Evolutionary conservation across 2,888 invertebrate species (phyloP).

Genomic region (Sesamia inferens): DNA sequence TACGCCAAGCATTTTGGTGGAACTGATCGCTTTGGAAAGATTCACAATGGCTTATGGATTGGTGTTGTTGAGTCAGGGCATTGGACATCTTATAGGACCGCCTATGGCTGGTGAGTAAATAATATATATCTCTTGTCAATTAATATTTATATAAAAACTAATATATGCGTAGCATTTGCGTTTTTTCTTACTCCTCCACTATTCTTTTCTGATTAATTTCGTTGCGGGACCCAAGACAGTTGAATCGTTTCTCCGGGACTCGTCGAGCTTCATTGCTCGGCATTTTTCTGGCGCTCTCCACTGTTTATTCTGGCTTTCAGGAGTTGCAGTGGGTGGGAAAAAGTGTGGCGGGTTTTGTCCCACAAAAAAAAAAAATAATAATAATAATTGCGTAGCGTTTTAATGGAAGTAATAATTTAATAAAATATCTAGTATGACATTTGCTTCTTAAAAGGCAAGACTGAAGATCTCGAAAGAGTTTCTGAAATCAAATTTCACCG

Average conservation of each 20-base stretch:
- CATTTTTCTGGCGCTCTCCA: too few relatives aligned
- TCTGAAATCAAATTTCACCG: not conserved
- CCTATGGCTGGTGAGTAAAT: slow-evolving; percentile 95
- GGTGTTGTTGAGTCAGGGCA: slow-evolving; percentile 96
- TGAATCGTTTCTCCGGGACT: too few relatives aligned
- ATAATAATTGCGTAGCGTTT: not conserved
- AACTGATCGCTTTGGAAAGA: slow-evolving; percentile 96
- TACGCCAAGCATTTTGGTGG: slow-evolving; percentile 97
- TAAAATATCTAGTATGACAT: not conserved
- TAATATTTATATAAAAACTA: not conserved
- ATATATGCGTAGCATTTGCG: too few relatives aligned
- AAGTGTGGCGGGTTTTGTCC: too few relatives aligned
- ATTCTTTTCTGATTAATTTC: too few relatives aligned
- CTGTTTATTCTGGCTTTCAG: too few relatives aligned
- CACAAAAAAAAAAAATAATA: too few relatives aligned
- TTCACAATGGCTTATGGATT: slow-evolving; percentile 98
- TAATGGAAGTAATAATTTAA: not conserved
- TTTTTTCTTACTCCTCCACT: too few relatives aligned
- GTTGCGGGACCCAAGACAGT: too few relatives aligned
- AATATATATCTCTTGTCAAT: not conserved
- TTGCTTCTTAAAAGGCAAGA: not conserved
- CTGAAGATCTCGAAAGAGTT: not conserved
- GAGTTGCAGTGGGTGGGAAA: too few relatives aligned
- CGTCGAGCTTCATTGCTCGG: too few relatives aligned
- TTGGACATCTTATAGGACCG: slow-evolving; percentile 97